These are phyloP conservation scores for Fragum fragum DNA, from an alignment of 2,888 invertebrate species.

Conservation along the genomic window DNA sequence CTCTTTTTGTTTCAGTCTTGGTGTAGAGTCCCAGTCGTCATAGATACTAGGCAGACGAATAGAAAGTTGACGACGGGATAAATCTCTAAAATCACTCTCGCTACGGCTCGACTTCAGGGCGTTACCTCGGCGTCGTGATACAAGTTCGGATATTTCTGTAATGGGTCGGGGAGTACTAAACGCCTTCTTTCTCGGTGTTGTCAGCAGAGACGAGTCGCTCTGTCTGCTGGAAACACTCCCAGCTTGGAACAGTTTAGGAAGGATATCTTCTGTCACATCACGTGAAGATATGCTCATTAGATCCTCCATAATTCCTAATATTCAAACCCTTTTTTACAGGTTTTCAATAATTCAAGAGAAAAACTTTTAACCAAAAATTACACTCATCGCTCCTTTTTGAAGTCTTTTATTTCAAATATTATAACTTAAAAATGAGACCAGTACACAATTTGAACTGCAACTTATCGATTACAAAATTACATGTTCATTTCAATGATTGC, in stretches of 20 bases:
- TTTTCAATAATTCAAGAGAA: no score
- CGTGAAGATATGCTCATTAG: slow-evolving; percentile 18
- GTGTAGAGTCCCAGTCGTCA: not conserved
- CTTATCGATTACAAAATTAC: no score
- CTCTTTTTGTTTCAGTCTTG: slow-evolving; percentile 31
- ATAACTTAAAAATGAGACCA: no score
- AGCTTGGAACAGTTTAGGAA: slow-evolving; percentile 30
- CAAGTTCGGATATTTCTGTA: slow-evolving; percentile 38
- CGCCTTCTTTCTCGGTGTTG: not conserved
- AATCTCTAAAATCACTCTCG: not conserved
- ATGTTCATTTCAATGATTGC: no score
- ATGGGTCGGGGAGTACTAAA: slow-evolving; percentile 1
- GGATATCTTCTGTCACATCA: slow-evolving; percentile 35
- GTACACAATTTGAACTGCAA: no score
- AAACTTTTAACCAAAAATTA: no score
- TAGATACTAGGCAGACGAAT: slow-evolving; percentile 28
- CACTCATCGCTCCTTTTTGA: no score
- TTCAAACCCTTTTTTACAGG: no score
- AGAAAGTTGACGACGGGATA: slow-evolving; percentile 13
- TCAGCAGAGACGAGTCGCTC: not conserved
- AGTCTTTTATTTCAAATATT: no score
- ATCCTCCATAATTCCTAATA: slow-evolving; percentile 41
- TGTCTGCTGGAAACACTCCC: not conserved
- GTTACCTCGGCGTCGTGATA: slow-evolving; percentile 6
- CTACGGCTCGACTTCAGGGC: not conserved